These are phyloP conservation scores for Chrosomus eos DNA, from an alignment of 2,797 vertebrate genomes.

Conservation along the genomic window DNA sequence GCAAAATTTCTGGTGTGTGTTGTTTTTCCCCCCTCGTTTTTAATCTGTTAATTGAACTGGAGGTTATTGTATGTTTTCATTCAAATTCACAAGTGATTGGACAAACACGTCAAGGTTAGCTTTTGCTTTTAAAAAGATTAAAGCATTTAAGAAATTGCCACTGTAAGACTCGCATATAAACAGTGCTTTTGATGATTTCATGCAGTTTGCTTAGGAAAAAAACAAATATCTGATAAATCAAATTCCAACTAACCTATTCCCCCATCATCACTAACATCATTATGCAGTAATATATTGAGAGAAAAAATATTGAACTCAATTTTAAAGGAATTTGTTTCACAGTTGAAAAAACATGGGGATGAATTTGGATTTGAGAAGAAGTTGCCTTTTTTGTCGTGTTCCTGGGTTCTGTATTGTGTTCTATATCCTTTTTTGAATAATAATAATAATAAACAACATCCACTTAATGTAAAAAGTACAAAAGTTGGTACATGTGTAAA, in stretches of 20 bases:
- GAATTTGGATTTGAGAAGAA: not conserved
- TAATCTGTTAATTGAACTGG: not conserved
- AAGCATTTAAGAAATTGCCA: conserved; percentile 4
- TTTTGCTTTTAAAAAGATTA: conserved; percentile 15
- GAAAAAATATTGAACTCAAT: not conserved
- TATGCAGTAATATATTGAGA: not conserved
- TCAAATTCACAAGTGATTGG: not conserved
- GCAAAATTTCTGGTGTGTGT: conserved; percentile 11
- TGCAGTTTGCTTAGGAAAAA: not conserved
- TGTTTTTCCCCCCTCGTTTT: not conserved
- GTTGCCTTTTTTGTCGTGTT: not conserved
- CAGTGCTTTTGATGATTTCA: not conserved
- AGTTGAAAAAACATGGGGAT: not conserved
- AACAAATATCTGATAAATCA: not conserved
- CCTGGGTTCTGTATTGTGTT: not conserved
- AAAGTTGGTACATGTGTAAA: no score
- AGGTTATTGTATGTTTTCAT: conserved; percentile 7
- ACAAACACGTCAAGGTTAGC: conserved; percentile 10
- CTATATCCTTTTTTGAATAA: no score
- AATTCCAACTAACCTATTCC: not conserved
- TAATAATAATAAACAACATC: no score
- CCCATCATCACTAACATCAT: not conserved
- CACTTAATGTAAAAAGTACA: no score
- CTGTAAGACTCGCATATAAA: not conserved
- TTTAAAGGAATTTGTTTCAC: not conserved